phyloP scores from a whole-genome alignment of 2,888 invertebrate genomes.

The Dryobota labecula region DNA sequence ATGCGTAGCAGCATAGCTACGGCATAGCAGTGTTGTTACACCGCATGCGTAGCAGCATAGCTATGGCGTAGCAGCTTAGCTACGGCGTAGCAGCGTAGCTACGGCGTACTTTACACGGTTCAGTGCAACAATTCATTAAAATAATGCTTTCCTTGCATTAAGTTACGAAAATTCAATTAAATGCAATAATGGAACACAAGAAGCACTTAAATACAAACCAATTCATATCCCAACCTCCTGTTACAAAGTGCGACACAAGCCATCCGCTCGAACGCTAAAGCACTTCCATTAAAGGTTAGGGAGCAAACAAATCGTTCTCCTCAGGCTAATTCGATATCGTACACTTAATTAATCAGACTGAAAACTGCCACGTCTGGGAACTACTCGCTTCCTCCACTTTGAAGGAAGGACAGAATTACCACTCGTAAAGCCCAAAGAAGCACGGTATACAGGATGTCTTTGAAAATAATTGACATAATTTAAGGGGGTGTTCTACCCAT shows the following conservation, averaged over 20 bases:
- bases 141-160: not conserved
- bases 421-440: not conserved
- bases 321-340: constrained; percentile 73
- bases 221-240: constrained; percentile 25
- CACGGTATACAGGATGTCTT: too few species aligned
- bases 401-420: constrained; percentile 13
- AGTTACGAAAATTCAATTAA: not conserved
- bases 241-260: constrained; percentile 28
- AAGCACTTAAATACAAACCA: constrained; percentile 17
- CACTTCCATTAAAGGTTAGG: constrained; percentile 69
- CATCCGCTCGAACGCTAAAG: constrained; percentile 54
- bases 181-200: constrained; percentile 8
- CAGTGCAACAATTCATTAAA: not conserved
- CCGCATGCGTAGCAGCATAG: not conserved
- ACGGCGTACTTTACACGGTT: not conserved
- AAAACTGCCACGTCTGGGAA: constrained; percentile 64
- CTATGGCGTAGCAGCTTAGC: not conserved
- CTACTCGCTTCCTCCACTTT: constrained; percentile 39
- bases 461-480: too few species aligned
- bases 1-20: not conserved
- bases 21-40: not conserved
- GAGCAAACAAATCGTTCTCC: constrained; percentile 73
- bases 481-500: too few species aligned
- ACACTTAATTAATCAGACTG: constrained; percentile 76
- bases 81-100: not conserved